Evolutionary conservation across 1,140 invertebrate genomes (phyloP).

Genomic region (Panagrolaimus sp.): DNA sequence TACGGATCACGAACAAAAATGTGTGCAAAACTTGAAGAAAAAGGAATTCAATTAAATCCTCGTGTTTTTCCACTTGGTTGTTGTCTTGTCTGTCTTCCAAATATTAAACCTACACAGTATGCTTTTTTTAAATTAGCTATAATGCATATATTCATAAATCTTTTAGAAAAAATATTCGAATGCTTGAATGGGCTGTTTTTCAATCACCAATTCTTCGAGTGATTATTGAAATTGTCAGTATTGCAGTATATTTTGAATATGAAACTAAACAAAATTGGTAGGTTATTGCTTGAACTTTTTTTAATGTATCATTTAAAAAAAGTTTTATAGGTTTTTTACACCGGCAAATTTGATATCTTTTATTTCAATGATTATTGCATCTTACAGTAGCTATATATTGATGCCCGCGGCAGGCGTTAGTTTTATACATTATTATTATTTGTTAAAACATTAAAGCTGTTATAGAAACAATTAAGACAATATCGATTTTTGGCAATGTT

Average conservation of each 20-base stretch:
- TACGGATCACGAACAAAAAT: conserved; percentile 43
- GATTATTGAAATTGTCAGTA: conserved; percentile 45
- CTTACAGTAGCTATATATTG: conserved; percentile 51
- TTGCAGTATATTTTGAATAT: conserved; percentile 51
- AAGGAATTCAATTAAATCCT: conserved; percentile 26
- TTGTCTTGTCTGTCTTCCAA: conserved; percentile 30
- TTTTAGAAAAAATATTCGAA: conserved; percentile 42
- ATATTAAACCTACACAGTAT: background rate
- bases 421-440: background rate
- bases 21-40: conserved; percentile 35
- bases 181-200: conserved; percentile 52
- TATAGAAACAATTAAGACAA: conserved; percentile 14
- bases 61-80: conserved; percentile 43
- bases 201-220: conserved; percentile 49
- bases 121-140: background rate
- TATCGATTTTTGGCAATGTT: conserved; percentile 48
- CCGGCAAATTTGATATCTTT: conserved; percentile 48
- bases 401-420: conserved; percentile 47
- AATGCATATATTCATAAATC: no score
- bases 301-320: background rate
- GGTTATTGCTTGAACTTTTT: no score
- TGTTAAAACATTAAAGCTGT: conserved; percentile 13
- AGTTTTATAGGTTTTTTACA: conserved; percentile 43
- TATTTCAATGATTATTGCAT: conserved; percentile 49
- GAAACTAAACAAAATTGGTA: background rate